phyloP scores from a whole-genome alignment of 2,888 invertebrate species.

The Thymelicus sylvestris region DNA sequence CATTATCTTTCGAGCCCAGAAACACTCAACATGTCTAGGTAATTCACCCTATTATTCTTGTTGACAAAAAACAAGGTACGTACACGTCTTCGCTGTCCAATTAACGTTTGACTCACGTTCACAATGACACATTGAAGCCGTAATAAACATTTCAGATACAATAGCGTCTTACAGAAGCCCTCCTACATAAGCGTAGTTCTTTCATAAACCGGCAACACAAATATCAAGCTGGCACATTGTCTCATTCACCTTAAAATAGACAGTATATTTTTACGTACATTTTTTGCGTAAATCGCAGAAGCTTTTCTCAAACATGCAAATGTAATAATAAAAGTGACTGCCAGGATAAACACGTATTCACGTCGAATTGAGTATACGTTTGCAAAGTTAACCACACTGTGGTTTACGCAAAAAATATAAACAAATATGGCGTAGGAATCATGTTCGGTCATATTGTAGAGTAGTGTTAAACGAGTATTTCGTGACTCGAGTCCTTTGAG shows the following conservation, averaged over 20 bases:
- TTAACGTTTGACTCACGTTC: constrained; percentile 35
- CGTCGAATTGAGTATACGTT: not conserved
- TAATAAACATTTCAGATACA: constrained; percentile 43
- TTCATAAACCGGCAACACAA: constrained; percentile 31
- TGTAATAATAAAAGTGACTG: constrained; percentile 4
- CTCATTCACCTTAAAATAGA: constrained; percentile 16
- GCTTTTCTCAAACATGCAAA: not conserved
- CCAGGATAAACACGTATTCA: not conserved
- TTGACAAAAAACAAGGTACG: constrained; percentile 24
- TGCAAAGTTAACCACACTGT: constrained; percentile 1
- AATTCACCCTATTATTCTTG: constrained; percentile 7
- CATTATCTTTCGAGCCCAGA: not conserved
- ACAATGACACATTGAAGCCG: constrained; percentile 42
- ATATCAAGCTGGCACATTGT: constrained; percentile 5
- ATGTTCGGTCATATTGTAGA: constrained; percentile 35
- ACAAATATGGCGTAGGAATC: constrained; percentile 28
- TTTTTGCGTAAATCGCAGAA: constrained; percentile 27
- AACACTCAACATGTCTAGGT: constrained; percentile 2
- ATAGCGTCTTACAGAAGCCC: constrained; percentile 39
- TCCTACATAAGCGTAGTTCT: constrained; percentile 38
- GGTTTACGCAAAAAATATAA: constrained; percentile 27
- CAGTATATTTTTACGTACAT: constrained; percentile 7
- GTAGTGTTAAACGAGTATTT: constrained; percentile 26
- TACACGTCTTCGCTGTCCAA: constrained; percentile 30
- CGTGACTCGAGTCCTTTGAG: constrained; percentile 38